Base-by-base conservation (phyloP, 1,140 invertebrate species). In the Papilio helenus region DNA sequence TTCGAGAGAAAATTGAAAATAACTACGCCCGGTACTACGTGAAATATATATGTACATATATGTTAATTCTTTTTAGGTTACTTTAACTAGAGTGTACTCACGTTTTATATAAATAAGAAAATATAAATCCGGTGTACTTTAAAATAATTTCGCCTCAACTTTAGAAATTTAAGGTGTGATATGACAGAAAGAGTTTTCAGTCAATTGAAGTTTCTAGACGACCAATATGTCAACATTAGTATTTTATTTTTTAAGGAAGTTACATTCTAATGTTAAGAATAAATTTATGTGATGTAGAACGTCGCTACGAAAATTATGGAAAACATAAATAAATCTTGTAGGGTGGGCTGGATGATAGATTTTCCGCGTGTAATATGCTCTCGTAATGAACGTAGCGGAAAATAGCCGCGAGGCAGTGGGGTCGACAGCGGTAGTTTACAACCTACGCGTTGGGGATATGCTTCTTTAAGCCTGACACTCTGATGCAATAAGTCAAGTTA, bases 381-480 rank as follows among this genome's bases (percentile, higher is more conserved):
- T 68, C 61, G 26, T 34, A 68, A 68, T 29, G 51, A 58, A 39
- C 49, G 74, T 55, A 76, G 74, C 74, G 74, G 74, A 76, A 76
- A 76, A 76, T 58, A 76, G 74, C 74, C 74, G 29, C 74, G 74
- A 26, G 49, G 74, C 74, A 76, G 18, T 55, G 74, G 74, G 49
- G 74, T 58, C 29, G 18, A 51, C 46, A n/a, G 20, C 73, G 73
- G 23, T 55, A 34, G 20, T 76, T 49, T 74, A 76, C 20, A 20
- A 26, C 46, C 42, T 44, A 74, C 23, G 72, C 12, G 44, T 73
- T n/a, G 26, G n/a, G 20, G 73, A 16, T 55, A 49, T 44, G 72
- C 39, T 74, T 74, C 72, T 74, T 74, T 16, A 49, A 74, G 20
- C 39, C 23, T 74, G 72, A 74, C 2, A 49, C 72, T 73, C 3